Evolutionary conservation across 2,113 vertebrate species (phyloP).

Genomic region (Proteles cristata): DNA sequence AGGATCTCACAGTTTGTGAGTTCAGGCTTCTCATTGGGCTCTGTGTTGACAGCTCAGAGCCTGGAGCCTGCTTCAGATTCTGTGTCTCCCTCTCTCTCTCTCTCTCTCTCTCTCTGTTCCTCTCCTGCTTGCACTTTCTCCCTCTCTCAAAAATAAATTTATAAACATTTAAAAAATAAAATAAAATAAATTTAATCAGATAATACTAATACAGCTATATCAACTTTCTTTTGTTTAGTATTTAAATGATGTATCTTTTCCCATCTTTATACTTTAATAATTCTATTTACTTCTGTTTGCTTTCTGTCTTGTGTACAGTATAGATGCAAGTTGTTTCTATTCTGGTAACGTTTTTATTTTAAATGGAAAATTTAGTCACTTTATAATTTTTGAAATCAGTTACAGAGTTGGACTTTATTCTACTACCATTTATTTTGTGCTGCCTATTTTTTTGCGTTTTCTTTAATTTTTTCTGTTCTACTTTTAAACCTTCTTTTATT

Average conservation of each 20-base stretch:
- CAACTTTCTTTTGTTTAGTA: not conserved
- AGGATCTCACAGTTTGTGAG: no score
- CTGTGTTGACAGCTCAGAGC: no score
- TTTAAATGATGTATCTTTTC: not conserved
- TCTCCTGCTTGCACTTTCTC: no score
- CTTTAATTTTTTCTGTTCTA: not conserved
- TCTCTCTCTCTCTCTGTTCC: no score
- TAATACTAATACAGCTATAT: not conserved
- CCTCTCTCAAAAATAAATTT: no score
- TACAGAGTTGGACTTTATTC: not conserved
- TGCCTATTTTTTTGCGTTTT: not conserved
- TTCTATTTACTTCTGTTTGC: not conserved
- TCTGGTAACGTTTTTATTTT: not conserved
- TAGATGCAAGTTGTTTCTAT: not conserved
- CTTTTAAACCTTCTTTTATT: not conserved
- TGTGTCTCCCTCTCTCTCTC: no score
- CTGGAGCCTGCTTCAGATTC: no score
- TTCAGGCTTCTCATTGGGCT: no score
- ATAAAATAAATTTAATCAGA: constrained; percentile 23
- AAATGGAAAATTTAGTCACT: constrained; percentile 28
- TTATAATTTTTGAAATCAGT: not conserved
- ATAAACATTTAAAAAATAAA: not conserved
- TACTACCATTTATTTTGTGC: not conserved
- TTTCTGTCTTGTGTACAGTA: not conserved
- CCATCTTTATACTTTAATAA: not conserved